Percentiles rank a stretch among this genome's conserved stretches.
These are phyloP conservation scores for Horisme vitalbata DNA, from an alignment of 2,888 invertebrate genomes.

Conservation along the genomic window DNA sequence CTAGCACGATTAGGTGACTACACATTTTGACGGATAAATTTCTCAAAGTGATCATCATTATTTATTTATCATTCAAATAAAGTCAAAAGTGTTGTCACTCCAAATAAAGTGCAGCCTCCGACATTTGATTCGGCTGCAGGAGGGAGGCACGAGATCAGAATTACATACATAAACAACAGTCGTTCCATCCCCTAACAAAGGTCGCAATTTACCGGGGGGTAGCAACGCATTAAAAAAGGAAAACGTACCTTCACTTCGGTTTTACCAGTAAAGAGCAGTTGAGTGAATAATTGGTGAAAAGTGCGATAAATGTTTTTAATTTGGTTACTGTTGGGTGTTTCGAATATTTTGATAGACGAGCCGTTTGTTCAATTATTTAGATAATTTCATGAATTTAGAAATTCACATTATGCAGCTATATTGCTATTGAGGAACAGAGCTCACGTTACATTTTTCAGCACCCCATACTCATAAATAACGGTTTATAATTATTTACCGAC, in stretches of 20 bases:
- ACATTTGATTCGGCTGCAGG: slow-evolving; percentile 27
- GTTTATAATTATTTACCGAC: too few relatives aligned
- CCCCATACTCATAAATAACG: too few relatives aligned
- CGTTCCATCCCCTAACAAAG: slow-evolving; percentile 57
- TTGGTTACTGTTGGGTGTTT: neutral
- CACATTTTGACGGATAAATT: too few relatives aligned
- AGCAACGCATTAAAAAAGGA: slow-evolving; percentile 58
- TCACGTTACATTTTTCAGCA: too few relatives aligned
- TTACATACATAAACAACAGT: slow-evolving; percentile 67
- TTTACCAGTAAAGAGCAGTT: slow-evolving; percentile 12
- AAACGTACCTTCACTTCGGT: slow-evolving; percentile 36
- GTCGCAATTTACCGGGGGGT: slow-evolving; percentile 64
- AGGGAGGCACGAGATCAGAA: slow-evolving; percentile 39
- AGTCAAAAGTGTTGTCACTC: slow-evolving; percentile 13
- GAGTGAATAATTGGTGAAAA: slow-evolving; percentile 23
- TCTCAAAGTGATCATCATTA: too few relatives aligned
- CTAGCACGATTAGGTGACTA: too few relatives aligned
- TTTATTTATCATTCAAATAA: neutral
- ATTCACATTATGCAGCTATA: too few relatives aligned
- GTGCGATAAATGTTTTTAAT: slow-evolving; percentile 10
- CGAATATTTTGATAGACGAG: too few relatives aligned
- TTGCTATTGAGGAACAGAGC: too few relatives aligned
- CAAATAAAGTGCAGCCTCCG: slow-evolving; percentile 28
- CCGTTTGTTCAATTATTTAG: too few relatives aligned
- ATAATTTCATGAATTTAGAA: too few relatives aligned